Evolutionary conservation across 2,797 vertebrate genomes (phyloP), one percentile per base, ranked within the genome.

Genomic region (Lagodon rhomboides): DNA sequence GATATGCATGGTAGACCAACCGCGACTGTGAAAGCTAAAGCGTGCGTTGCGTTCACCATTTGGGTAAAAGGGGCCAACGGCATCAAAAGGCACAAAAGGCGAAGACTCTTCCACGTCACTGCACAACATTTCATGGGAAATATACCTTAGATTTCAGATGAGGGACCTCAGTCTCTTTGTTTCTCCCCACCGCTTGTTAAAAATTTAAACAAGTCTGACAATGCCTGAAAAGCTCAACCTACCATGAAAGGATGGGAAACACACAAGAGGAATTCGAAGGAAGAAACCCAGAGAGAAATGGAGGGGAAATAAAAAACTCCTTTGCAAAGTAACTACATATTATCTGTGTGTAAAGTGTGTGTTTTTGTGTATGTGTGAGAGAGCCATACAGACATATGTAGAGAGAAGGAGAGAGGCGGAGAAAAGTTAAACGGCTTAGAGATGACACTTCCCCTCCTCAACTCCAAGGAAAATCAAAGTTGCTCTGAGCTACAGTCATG

Each of bases 181-280:
- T 92, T 92, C 85, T 73, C 68, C 82, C 4, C 46, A 60, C 43
- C 15, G 43, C 85, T 89, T 89, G 92, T 95, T 90, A 94, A 95
- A 94, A 91, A 93, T 95, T 94, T 95, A 94, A 94, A 93, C 88
- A 85, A 86, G 83, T 77, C 87, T 87, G 89, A 92, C 91, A 94
- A 93, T 92, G 89, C 81, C 90, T 90, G 88, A 87, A 89, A 94
- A 94, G 91, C 87, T 85, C 89, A 92, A 87, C 85, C 90, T 91
- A 92, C 81, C 89, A 90, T 95, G 91, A 95, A 94, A 93, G 86
- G 71, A 86, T 65, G 64, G 77, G 70, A 90, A 87, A 91, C 77
- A 80, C 84, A 89, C 86, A 77, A 68, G 86, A 92, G 87, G 76
- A 86, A 85, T 79, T 73, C 85, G 66, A 87, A 84, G 90, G 73